phyloP scores from a whole-genome alignment of 1,140 invertebrate species.

The Leptinotarsa undecemlineata region DNA sequence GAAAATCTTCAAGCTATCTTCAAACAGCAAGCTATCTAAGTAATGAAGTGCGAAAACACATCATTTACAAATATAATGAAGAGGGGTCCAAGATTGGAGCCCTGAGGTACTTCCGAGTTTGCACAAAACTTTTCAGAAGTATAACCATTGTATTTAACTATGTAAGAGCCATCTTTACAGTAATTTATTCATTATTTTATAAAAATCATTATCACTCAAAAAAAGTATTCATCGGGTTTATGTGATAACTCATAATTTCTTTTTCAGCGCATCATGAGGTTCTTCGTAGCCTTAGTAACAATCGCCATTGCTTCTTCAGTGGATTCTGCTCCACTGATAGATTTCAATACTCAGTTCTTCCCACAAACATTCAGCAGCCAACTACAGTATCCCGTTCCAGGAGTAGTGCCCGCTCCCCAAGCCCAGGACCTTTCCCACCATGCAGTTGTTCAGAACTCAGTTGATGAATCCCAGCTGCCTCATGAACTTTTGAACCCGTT shows the following conservation, averaged over 20 bases:
- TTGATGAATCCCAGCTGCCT: slow-evolving; percentile 64
- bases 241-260: background rate
- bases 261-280: slow-evolving; percentile 11
- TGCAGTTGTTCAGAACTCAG: slow-evolving; percentile 63
- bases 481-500: slow-evolving; percentile 70
- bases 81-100: too few relatives aligned
- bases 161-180: too few relatives aligned
- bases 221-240: too few relatives aligned
- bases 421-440: slow-evolving; percentile 56
- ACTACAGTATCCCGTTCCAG: slow-evolving; percentile 1
- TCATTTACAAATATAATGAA: too few relatives aligned
- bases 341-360: slow-evolving; percentile 6
- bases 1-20: too few relatives aligned
- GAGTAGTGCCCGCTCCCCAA: slow-evolving; percentile 8
- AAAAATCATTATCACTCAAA: too few relatives aligned
- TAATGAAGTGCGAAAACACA: too few relatives aligned
- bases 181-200: too few relatives aligned
- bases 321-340: background rate
- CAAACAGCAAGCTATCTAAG: too few relatives aligned
- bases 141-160: too few relatives aligned
- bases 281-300: background rate
- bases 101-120: too few relatives aligned
- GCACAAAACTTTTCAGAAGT: too few relatives aligned
- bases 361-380: slow-evolving; percentile 1
- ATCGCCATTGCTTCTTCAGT: slow-evolving; percentile 8